Evolutionary conservation across 2,113 vertebrate genomes (phyloP), one percentile per base, ranked within the genome.

Genomic region (Podarcis muralis): DNA sequence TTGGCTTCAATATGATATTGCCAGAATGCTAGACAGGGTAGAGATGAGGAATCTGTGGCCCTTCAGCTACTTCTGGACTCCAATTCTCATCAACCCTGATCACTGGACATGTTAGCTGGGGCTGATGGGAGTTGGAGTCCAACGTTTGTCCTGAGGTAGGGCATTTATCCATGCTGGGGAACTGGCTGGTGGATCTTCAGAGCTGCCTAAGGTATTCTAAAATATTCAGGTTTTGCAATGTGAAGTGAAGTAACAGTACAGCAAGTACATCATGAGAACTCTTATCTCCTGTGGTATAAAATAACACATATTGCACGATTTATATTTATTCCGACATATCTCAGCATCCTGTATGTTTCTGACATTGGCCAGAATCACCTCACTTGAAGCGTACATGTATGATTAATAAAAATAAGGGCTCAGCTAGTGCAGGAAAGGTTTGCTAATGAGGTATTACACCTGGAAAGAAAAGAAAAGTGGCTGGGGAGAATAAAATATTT

Each of bases 401-500:
- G 48, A 84, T 83, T 87, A 79, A 87, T 83, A 80, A 79, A 90
- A 80, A 78, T 71, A 40, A 83, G 89, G 90, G 57, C 18, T 48
- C 90, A 94, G 91, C 87, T 87, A 93, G 57, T 5, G 12, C 78
- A 78, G 85, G 87, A 84, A 92, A 94, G 35, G 91, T 84, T 88
- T 92, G 71, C 43, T 88, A 90, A 78, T 25, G 72, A 88, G 72
- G 72, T 66, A 83, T 62, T 92, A 77, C 32, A 88, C 87, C 66
- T 35, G 62, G 84, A 57, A 84, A 94, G 27, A 92, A 78, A 89
- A 88, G 11, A 18, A 87, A 35, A 87, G 77, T 22, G 88, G 90
- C 43, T 69, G 57, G 82, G 69, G 83, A 90, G 92, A 94, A 68
- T 88, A 89, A 94, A 93, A 88, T 90, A 92, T 88, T 92, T 92